phyloP scores from a whole-genome alignment of 2,888 invertebrate genomes.

The Leptinotarsa haldemani region DNA sequence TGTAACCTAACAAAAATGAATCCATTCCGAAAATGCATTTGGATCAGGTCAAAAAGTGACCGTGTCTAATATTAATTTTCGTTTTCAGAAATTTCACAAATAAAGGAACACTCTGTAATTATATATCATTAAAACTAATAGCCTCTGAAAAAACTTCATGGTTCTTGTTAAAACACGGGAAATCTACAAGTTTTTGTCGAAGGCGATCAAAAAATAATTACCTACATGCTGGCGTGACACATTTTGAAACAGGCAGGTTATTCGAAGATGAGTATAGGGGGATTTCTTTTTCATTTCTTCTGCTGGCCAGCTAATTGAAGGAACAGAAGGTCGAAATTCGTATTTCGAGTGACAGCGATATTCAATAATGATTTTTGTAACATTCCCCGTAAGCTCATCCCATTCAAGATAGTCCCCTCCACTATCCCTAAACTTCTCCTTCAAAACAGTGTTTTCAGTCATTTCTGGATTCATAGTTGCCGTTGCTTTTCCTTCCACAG shows the following conservation, averaged over 20 bases:
- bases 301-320: not conserved
- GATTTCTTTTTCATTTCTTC: slow-evolving; percentile 8
- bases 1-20: too few species aligned
- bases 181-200: slow-evolving; percentile 28
- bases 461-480: too few species aligned
- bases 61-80: slow-evolving; percentile 7
- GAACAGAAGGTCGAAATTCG: not conserved
- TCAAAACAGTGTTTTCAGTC: too few species aligned
- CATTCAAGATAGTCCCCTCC: too few species aligned
- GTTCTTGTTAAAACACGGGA: slow-evolving; percentile 26
- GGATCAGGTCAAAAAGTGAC: not conserved
- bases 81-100: slow-evolving; percentile 13
- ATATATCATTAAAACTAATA: slow-evolving; percentile 26
- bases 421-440: too few species aligned
- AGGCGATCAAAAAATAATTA: slow-evolving; percentile 27
- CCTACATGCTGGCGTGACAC: slow-evolving; percentile 24
- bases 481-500: too few species aligned
- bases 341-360: not conserved
- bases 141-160: slow-evolving; percentile 22
- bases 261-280: slow-evolving; percentile 3
- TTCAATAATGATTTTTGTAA: too few species aligned
- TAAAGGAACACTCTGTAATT: slow-evolving; percentile 16
- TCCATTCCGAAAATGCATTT: not conserved
- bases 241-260: not conserved
- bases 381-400: too few species aligned